These are phyloP conservation scores for Sula dactylatra DNA, from an alignment of 2,113 vertebrate genomes.

Conservation along the genomic window DNA sequence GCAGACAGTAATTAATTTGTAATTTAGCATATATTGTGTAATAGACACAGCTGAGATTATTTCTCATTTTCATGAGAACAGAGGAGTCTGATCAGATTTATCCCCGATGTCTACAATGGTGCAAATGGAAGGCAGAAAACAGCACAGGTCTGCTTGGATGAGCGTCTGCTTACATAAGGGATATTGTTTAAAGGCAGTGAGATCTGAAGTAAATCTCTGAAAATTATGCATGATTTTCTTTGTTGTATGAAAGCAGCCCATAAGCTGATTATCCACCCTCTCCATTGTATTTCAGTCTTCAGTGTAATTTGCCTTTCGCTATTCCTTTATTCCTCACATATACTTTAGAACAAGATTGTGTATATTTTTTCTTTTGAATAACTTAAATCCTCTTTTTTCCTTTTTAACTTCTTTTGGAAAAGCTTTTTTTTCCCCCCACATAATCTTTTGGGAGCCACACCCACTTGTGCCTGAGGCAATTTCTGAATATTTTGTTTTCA, in stretches of 20 bases:
- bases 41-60: background rate
- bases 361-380: background rate
- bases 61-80: background rate
- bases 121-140: background rate
- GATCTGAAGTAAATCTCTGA: background rate
- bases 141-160: background rate
- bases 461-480: background rate
- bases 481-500: background rate
- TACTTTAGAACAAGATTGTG: background rate
- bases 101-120: background rate
- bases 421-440: fast-evolving
- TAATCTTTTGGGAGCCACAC: background rate
- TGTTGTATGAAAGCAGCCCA: background rate
- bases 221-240: background rate
- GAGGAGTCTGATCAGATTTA: background rate
- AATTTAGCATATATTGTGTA: background rate
- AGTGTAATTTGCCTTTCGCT: background rate
- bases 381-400: background rate
- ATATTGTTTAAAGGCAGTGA: background rate
- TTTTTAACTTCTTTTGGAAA: background rate
- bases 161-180: background rate
- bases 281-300: background rate
- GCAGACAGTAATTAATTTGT: background rate
- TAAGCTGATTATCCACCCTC: constrained; percentile 34
- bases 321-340: background rate